Base-by-base conservation (phyloP, 2,113 vertebrate genomes). In the Seriola rivoliana region DNA sequence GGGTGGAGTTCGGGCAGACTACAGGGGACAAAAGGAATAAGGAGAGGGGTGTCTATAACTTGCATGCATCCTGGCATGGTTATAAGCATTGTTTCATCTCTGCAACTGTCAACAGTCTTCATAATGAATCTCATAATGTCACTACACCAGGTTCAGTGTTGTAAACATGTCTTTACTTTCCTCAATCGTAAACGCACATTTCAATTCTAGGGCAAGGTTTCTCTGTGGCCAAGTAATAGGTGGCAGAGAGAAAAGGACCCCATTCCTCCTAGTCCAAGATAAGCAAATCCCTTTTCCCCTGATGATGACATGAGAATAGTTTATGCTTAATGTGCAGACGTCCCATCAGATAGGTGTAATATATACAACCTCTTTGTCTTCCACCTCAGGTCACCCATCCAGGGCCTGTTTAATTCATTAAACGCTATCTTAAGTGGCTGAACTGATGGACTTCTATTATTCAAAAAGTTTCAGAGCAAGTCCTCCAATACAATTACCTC, bases 361-460 rank as follows among this genome's bases (percentile, higher is more conserved):
- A 82, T 81, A 92, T 89, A 88, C 89, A 90, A 85, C 82, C 88
- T 88, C 72, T 88, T 85, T 87, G 84, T 91, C 79, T 82, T 70
- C 80, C 71, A 88, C 69, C 74, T 71, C 71, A 54, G 85, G 72
- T 85, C 74, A 66, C 23, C 75, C 67, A 80, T 80, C 65, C 25
- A 77, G 52, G 38, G 66, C 55, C 78, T 75, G 55, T 44, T 91
- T 85, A 80, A 91, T 90, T 89, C 86, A 91, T 84, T 86, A 84
- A 85, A 83, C n/a, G 13, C 34, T 69, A 87, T 88, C 84, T 79
- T 88, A 88, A 90, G 71, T 82, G 79, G 81, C 64, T 78, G 54
- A 85, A 83, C 71, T 86, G 82, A 92, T 85, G 75, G 77, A 78
- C 84, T 88, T 87, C 54, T 48, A 73, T 88, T 86, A 84, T 85